Evolutionary conservation across 2,888 invertebrate genomes (phyloP).

Genomic region (Dastarcus helophoroides): DNA sequence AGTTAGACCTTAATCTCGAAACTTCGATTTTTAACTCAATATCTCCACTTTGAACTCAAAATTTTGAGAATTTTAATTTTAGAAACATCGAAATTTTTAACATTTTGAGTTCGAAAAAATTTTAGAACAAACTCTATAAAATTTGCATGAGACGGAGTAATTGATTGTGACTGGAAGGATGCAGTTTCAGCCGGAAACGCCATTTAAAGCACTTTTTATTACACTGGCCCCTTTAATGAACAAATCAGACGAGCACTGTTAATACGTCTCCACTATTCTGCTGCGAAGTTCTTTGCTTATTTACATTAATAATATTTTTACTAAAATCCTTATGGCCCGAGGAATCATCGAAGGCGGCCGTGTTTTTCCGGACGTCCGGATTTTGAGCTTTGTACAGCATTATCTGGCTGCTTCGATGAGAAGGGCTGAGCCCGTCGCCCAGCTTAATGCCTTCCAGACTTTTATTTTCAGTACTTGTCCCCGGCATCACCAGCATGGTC

Average conservation of each 20-base stretch:
- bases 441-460: conserved; percentile 26
- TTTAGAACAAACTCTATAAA: too few relatives aligned
- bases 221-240: conserved; percentile 2
- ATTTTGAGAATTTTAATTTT: too few relatives aligned
- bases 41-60: too few relatives aligned
- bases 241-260: conserved; percentile 43
- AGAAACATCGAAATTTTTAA: too few relatives aligned
- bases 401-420: conserved; percentile 49
- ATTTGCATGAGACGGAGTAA: too few relatives aligned
- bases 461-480: conserved; percentile 31
- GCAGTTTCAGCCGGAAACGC: too few relatives aligned
- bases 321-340: conserved; percentile 60
- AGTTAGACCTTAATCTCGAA: too few relatives aligned
- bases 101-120: too few relatives aligned
- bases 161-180: too few relatives aligned
- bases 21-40: too few relatives aligned
- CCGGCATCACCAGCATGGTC: conserved; percentile 37
- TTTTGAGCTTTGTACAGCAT: conserved; percentile 75
- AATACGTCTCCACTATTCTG: conserved; percentile 38
- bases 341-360: conserved; percentile 49
- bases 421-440: conserved; percentile 33
- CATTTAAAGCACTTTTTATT: too few relatives aligned
- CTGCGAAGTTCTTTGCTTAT: conserved; percentile 37
- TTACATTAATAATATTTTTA: conserved; percentile 57
- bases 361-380: conserved; percentile 74